Base-by-base conservation (phyloP, 1,140 invertebrate species). In the Brachionus asplanchnoidis region DNA sequence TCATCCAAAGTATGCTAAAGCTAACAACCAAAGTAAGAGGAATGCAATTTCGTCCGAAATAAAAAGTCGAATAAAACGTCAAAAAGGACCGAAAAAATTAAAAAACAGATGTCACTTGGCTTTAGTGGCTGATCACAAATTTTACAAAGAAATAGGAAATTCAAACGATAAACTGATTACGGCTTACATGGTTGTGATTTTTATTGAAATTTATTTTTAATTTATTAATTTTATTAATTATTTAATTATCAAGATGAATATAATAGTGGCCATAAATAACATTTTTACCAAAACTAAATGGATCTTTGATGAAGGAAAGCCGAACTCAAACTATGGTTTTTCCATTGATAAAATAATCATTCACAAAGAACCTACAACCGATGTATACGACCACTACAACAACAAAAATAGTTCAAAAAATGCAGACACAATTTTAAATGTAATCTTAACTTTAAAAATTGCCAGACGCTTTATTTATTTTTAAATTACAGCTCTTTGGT, bases 401-500 rank as follows among this genome's bases (percentile, higher is more conserved):
- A 82, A 46, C 20, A 40, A 26, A 26, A 82, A 82, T 46, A 82
- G 53, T 17, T 82, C 79, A 23, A 65, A 11, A 17, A 36, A 44
- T 40, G 32, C 79, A 9, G 79, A 82, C 5, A 23, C 4, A 12
- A 60, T 82, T 65, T 68, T 82, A 42, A 20, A 60, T 20, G 79
- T 82, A 46, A 28, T 46, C 4, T 46, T 4, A 46, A 46, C 6
- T 46, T 14, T 12, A 46, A 46, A 46, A 14, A 46, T 46, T 46
- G 14, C 2, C 12, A 26, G 20, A 36, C 7, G 0, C 4, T 36
- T 36, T 12, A 12, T 36, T 80, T 86, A 50, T 68, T 86, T n/a
- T 84, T 53, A 60, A 36, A 79, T 87, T 87, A 11, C 85, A 88
- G 88, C 85, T 85, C 42, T 89, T 89, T 85, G 86, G 87, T 84